Base-by-base conservation (phyloP, 2,113 vertebrate species). In the Otus sunia region DNA sequence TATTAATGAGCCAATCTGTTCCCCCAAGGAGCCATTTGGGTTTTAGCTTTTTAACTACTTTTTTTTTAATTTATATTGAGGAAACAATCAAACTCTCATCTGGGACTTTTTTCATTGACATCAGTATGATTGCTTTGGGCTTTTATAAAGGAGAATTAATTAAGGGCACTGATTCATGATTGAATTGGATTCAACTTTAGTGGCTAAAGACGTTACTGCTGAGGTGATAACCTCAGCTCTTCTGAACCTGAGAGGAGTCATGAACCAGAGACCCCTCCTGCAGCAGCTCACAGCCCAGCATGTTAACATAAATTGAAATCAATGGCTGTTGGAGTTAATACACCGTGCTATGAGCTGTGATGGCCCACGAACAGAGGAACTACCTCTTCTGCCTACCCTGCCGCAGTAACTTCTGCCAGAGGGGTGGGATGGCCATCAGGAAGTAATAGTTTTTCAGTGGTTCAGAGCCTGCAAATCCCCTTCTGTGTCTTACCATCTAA, bases 91-190 rank as follows among this genome's bases (percentile, higher is more conserved):
- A 78, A 95, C 49, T 84, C 71, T 89, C 66, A 84, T 72, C 49
- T 59, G 76, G 62, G 76, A 62, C 19, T 68, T 90, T 62, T 75
- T 94, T 78, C 81, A 69, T 69, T 85, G 84, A 78, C 80, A 94
- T 84, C 36, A 20, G 12, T 91, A 72, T 72, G 84, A 91, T 82
- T 89, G 50, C 69, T 91, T 58, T 73, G 83, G 62, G 86, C 34
- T 95, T 84, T 91, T 87, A 92, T 84, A 81, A 89, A 72, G 49
- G 36, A 60, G 36, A 94, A 95, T 95, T 94, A 92, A 94, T 96
- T 96, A 91, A 85, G 36, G 53, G 5, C 4, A 2, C 80, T n/a
- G 56, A 91, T 94, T 94, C 89, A 56, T 29, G 69, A 79, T 30
- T 91, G 77, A 96, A 96, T 90, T 76, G 64, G 84, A 62, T 92